A percentile compares a stretch with the other conserved stretches of the same genome.
Evolutionary conservation across 2,888 invertebrate species (phyloP).

Genomic region (Unio delphinus): DNA sequence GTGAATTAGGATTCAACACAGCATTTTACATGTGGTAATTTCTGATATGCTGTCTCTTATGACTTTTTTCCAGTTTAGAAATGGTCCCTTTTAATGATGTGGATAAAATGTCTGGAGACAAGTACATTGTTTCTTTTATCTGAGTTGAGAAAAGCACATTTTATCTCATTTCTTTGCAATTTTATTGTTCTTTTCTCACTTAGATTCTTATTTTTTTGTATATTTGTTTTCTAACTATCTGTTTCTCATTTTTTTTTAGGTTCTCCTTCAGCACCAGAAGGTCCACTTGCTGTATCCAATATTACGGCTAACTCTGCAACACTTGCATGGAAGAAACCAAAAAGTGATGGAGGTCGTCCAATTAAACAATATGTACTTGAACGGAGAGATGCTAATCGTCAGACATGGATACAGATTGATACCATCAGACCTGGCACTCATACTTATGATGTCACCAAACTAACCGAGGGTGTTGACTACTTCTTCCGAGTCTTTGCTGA

Average conservation of each 20-base stretch:
- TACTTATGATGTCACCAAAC: constrained; percentile 58
- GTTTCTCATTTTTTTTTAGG: constrained; percentile 15
- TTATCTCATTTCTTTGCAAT: too few species aligned
- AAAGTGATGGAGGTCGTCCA: constrained; percentile 64
- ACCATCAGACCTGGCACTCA: constrained; percentile 50
- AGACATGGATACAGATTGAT: constrained; percentile 83
- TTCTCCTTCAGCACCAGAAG: constrained; percentile 66
- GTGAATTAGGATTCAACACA: too few species aligned
- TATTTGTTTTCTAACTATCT: too few species aligned
- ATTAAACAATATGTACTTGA: constrained; percentile 66
- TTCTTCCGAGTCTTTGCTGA: constrained; percentile 90
- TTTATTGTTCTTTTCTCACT: too few species aligned
- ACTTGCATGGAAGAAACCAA: constrained; percentile 74
- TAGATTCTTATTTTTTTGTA: too few species aligned
- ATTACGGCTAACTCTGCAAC: constrained; percentile 89
- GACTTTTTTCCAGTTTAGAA: too few species aligned
- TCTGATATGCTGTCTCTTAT: too few species aligned
- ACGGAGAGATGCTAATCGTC: constrained; percentile 83
- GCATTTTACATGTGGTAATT: too few species aligned
- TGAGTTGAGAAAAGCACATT: too few species aligned
- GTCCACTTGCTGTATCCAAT: constrained; percentile 80
- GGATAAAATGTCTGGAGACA: too few species aligned
- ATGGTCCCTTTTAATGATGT: too few species aligned
- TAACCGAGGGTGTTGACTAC: constrained; percentile 92
- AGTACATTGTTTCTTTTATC: too few species aligned